A percentile compares a stretch with the other conserved stretches of the same genome.
phyloP scores from a whole-genome alignment of 2,888 invertebrate genomes.

The Muschampia staudingeri region DNA sequence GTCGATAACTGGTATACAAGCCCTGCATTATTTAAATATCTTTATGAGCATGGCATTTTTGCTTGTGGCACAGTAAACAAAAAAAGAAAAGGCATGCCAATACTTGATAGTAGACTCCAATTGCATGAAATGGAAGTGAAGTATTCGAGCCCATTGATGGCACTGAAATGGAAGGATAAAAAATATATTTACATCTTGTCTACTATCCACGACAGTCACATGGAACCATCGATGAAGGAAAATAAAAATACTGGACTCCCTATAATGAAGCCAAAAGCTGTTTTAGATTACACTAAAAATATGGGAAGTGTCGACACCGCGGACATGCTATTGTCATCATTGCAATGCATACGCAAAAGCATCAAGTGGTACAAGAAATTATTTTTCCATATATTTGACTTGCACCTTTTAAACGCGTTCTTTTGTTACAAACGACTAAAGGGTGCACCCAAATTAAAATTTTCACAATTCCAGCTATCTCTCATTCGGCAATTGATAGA shows the following conservation, averaged over 20 bases:
- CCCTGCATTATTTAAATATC: conserved; percentile 63
- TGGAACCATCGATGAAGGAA: conserved; percentile 24
- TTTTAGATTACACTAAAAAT: conserved; percentile 39
- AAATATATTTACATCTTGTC: conserved; percentile 61
- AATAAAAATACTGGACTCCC: conserved; percentile 20
- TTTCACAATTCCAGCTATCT: conserved; percentile 15
- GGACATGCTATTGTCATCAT: conserved; percentile 46
- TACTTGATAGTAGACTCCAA: conserved; percentile 49
- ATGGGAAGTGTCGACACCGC: conserved; percentile 31
- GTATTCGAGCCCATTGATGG: conserved; percentile 57
- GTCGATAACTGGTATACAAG: conserved; percentile 69
- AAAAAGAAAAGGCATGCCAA: conserved; percentile 64
- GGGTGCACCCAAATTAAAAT: conserved; percentile 16
- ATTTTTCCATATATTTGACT: conserved; percentile 71
- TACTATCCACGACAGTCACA: conserved; percentile 53
- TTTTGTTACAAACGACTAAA: conserved; percentile 42
- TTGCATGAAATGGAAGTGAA: conserved; percentile 5
- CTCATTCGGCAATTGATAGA: conserved; percentile 25
- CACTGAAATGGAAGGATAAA: conserved; percentile 65
- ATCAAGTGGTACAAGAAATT: conserved; percentile 75
- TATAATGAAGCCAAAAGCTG: conserved; percentile 32
- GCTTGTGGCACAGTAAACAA: conserved; percentile 67
- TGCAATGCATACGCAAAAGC: conserved; percentile 68
- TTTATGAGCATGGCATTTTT: conserved; percentile 62
- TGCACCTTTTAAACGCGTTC: conserved; percentile 64